phyloP scores from a whole-genome alignment of 2,888 invertebrate genomes.

The Beris morrisii region DNA sequence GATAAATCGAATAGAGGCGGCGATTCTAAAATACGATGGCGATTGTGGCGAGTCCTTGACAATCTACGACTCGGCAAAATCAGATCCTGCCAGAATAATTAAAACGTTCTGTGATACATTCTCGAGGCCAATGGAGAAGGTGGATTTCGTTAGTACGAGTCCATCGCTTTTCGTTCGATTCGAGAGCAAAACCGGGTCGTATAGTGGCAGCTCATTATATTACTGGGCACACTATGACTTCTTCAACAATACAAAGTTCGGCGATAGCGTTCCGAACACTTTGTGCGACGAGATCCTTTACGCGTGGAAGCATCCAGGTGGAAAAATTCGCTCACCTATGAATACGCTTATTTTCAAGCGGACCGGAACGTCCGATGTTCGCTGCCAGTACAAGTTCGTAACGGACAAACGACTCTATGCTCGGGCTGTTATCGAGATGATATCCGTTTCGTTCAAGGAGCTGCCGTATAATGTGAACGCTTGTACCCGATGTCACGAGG shows the following conservation, averaged over 20 bases:
- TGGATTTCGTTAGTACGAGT: slow-evolving; percentile 87
- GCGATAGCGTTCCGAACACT: slow-evolving; percentile 77
- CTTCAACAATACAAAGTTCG: slow-evolving; percentile 86
- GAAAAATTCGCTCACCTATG: slow-evolving; percentile 77
- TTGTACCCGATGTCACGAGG: slow-evolving; percentile 84
- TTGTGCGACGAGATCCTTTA: slow-evolving; percentile 87
- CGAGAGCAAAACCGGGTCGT: slow-evolving; percentile 89
- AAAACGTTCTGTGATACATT: slow-evolving; percentile 95
- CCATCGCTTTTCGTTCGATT: slow-evolving; percentile 85
- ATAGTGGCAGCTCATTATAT: slow-evolving; percentile 90
- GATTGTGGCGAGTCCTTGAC: slow-evolving; percentile 90
- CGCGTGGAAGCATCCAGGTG: slow-evolving; percentile 78
- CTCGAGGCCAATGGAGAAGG: slow-evolving; percentile 89
- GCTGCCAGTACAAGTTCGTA: slow-evolving; percentile 81
- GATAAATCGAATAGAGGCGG: slow-evolving; percentile 86
- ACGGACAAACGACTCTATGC: slow-evolving; percentile 81
- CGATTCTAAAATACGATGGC: slow-evolving; percentile 81
- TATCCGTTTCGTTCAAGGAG: slow-evolving; percentile 82
- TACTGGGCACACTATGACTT: slow-evolving; percentile 95
- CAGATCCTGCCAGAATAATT: slow-evolving; percentile 87
- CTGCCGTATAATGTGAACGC: slow-evolving; percentile 77
- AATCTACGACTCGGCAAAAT: slow-evolving; percentile 83
- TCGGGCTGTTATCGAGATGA: slow-evolving; percentile 71
- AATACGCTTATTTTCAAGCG: slow-evolving; percentile 86
- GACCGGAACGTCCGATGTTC: slow-evolving; percentile 72